phyloP scores from a whole-genome alignment of 2,888 invertebrate species.

The Nemoura dubitans region DNA sequence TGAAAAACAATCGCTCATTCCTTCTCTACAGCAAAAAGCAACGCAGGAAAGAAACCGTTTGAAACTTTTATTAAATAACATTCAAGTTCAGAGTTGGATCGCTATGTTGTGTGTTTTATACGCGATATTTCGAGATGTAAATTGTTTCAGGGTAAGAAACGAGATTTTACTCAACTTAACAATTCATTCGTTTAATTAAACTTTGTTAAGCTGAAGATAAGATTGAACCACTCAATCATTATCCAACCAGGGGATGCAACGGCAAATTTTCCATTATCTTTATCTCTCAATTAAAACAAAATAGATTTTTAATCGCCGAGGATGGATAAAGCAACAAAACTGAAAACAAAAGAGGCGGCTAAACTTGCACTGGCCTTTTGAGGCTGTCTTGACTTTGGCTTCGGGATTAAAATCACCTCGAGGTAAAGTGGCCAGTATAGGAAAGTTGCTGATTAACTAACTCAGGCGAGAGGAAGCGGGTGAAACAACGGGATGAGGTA shows the following conservation, averaged over 20 bases:
- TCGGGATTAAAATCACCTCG: background rate
- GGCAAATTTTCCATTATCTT: background rate
- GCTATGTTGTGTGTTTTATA: background rate
- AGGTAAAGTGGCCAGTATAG: too few species aligned
- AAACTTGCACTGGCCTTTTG: background rate
- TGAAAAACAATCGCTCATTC: slow-evolving; percentile 27
- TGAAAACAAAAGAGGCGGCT: background rate
- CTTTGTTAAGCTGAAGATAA: background rate
- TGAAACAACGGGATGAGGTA: too few species aligned
- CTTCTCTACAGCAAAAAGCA: background rate
- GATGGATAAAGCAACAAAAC: background rate
- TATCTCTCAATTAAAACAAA: slow-evolving; percentile 2
- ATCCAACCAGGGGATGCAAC: background rate
- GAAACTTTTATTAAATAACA: background rate
- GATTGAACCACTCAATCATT: background rate
- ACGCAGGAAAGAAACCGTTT: too few species aligned
- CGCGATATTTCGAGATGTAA: background rate
- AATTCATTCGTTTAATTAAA: background rate
- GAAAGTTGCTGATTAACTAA: too few species aligned
- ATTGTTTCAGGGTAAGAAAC: background rate
- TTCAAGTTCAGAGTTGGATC: background rate
- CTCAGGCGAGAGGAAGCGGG: too few species aligned
- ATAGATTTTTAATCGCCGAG: background rate
- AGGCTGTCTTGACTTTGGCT: background rate
- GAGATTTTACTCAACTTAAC: background rate